Conservation (phyloP, 2,888 invertebrate genomes). For the Protonemura montana region DNA sequence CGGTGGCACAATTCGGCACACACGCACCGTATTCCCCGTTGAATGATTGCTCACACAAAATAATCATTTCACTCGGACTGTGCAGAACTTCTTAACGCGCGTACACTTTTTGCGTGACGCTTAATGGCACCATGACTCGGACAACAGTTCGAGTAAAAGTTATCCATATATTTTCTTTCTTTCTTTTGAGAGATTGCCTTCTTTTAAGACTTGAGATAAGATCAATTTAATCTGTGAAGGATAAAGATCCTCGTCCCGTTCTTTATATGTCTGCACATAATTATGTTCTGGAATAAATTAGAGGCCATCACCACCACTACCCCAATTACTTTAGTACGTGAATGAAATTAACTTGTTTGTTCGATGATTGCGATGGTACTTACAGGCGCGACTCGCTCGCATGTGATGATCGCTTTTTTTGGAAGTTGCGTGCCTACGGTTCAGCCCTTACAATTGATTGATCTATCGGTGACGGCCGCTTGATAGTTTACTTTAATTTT, state of each 20-base stretch:
- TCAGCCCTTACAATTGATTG: constrained; percentile 4
- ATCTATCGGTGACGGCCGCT: background rate
- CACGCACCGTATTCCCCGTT: background rate
- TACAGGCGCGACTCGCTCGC: background rate
- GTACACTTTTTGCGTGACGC: background rate
- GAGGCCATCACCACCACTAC: background rate
- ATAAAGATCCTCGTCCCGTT: background rate
- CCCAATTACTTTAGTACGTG: constrained; percentile 18
- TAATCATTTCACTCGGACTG: background rate
- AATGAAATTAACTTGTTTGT: constrained; percentile 33
- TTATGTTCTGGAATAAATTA: constrained; percentile 15
- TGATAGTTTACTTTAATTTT: background rate
- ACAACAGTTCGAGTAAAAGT: background rate
- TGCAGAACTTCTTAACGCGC: background rate
- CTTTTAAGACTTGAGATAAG: background rate
- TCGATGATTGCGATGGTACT: background rate
- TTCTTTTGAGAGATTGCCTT: background rate
- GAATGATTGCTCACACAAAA: background rate
- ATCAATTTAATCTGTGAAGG: background rate
- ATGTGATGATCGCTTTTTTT: background rate
- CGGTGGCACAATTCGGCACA: background rate
- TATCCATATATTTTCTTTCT: background rate
- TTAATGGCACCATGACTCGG: background rate
- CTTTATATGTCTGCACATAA: background rate
- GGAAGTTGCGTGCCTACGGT: background rate